Base-by-base conservation (phyloP, 2,888 invertebrate species). In the Eurytoma adleriae region DNA sequence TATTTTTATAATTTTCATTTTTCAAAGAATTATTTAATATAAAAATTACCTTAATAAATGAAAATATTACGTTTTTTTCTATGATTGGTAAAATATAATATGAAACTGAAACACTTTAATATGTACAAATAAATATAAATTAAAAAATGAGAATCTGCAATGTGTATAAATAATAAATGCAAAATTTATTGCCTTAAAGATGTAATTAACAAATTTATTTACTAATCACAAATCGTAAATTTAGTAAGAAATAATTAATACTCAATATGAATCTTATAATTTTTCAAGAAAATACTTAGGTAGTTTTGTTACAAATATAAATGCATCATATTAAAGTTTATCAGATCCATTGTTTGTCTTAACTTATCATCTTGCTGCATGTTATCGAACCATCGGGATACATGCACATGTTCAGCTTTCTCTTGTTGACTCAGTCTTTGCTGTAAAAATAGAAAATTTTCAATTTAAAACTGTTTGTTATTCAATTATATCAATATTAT, bases 331-430 rank as follows among this genome's bases (percentile, higher is more conserved):
- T 88, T 91, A 83, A 93, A 93, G 86, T 92, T 90, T 76, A 93
- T 87, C 13, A 92, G 61, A 82, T 91, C 90, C 84, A 92, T 90
- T 72, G 91, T 90, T 79, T 91, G 92, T 74, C 94, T 92, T n/a
- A 95, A 91, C 86, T 91, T 92, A 0, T 93, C 92, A 79, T 95
- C 93, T 80, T 95, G 93, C 87, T 96, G 96, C 79, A 96, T 90
- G 86, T 96, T 95, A 88, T 94, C 95, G 84, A 93, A 95, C 96
- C 96, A 96, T 85, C 96, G 92, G 61, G 95, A 95, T 0, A 96
- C 89, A 88, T 96, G 93, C 30, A 95, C 87, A 81, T 93, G 92
- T 72, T 93, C 93, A 85, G 95, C 96, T 86, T 94, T 94, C 72
- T 95, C 95, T 79, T 92, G 90, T 30, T 93, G 91, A 13, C 93